Evolutionary conservation across 2,888 invertebrate genomes (phyloP).

Genomic region (Malthinus flaveolus): DNA sequence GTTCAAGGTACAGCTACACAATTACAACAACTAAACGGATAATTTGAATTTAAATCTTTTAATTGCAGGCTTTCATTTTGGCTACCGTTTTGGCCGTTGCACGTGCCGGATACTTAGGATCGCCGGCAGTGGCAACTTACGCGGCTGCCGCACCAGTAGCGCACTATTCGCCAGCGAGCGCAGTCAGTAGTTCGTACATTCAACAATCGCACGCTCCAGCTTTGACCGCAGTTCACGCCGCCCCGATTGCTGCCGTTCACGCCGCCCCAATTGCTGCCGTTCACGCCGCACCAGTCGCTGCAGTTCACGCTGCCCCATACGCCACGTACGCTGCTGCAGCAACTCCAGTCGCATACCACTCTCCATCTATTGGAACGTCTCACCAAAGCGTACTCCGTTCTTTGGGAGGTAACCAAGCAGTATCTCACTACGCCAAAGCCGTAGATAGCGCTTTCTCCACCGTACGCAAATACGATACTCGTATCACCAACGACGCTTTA

Average conservation of each 20-base stretch:
- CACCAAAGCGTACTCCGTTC: constrained; percentile 63
- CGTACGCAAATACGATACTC: constrained; percentile 63
- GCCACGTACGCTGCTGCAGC: constrained; percentile 34
- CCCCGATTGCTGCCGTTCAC: too few species aligned
- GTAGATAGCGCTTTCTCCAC: constrained; percentile 64
- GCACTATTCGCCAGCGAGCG: constrained; percentile 41
- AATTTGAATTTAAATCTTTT: background rate
- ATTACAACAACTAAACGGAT: background rate
- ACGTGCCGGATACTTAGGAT: constrained; percentile 61
- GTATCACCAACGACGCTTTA: constrained; percentile 60
- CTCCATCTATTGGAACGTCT: constrained; percentile 54
- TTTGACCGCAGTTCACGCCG: constrained; percentile 29
- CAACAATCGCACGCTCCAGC: constrained; percentile 46
- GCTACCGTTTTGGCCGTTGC: constrained; percentile 63
- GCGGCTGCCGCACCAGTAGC: constrained; percentile 44
- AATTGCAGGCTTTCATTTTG: constrained; percentile 59
- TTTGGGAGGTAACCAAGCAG: constrained; percentile 59
- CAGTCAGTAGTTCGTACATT: constrained; percentile 39
- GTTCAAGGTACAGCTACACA: constrained; percentile 41
- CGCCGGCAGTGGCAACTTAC: constrained; percentile 38
- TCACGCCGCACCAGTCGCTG: constrained; percentile 41
- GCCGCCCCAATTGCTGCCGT: constrained; percentile 40
- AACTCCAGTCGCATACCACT: constrained; percentile 40
- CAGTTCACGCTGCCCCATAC: constrained; percentile 35
- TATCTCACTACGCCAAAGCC: constrained; percentile 62